Conservation (phyloP, 2,888 invertebrate genomes). For the Pelosia muscerda region DNA sequence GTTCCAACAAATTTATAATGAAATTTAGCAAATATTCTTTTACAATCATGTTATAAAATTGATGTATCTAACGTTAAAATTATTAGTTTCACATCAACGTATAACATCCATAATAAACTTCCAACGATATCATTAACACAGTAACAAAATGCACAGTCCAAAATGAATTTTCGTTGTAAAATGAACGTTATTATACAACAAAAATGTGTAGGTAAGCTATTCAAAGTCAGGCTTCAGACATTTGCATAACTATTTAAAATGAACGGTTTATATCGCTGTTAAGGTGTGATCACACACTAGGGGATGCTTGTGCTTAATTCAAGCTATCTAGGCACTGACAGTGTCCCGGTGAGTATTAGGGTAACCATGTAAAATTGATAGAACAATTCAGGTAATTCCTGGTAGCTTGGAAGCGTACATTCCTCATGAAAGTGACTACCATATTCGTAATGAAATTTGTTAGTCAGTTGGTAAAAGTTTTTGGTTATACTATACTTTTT, state of each 20-base stretch:
- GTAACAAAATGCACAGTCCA: conserved; percentile 7
- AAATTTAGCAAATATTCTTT: no score
- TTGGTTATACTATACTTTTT: no score
- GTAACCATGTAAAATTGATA: conserved; percentile 5
- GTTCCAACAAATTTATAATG: no score
- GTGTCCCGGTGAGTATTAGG: conserved; percentile 43
- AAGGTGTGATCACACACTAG: conserved; percentile 55
- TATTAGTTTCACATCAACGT: background rate
- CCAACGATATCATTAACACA: background rate
- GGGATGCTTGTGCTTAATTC: conserved; percentile 68
- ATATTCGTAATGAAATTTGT: no score
- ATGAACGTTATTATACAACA: conserved; percentile 17
- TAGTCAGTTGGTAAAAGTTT: no score
- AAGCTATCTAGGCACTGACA: conserved; percentile 62
- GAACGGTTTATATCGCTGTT: conserved; percentile 51
- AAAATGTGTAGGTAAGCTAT: conserved; percentile 21
- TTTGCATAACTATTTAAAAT: conserved; percentile 54
- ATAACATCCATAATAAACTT: background rate
- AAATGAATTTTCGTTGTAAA: conserved; percentile 10
- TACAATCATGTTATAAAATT: no score
- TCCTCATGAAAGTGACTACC: background rate
- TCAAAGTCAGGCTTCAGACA: conserved; percentile 41
- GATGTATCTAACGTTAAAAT: background rate
- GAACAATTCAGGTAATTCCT: background rate
- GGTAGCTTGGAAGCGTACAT: background rate